Conservation (phyloP, 2,888 invertebrate genomes). For the Sarcophaga carnaria region DNA sequence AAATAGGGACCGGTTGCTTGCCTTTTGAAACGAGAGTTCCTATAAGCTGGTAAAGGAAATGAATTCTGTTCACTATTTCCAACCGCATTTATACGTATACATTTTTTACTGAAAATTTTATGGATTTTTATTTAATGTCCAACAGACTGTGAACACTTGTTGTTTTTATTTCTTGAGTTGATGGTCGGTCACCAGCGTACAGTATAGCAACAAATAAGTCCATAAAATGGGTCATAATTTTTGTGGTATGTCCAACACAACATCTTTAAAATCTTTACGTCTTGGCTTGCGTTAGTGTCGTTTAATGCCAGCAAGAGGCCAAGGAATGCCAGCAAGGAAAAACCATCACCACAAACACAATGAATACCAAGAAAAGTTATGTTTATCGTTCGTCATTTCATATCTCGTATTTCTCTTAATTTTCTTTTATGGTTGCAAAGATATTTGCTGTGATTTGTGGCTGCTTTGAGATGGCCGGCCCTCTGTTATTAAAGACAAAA, state of each 20-base stretch:
- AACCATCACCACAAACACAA: neutral
- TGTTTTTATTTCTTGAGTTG: slow-evolving; percentile 5
- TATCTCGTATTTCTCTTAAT: neutral
- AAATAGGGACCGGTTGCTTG: too few species aligned
- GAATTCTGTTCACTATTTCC: too few species aligned
- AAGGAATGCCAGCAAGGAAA: neutral
- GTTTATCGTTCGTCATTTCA: slow-evolving; percentile 19
- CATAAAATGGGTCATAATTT: neutral
- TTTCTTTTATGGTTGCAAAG: slow-evolving; percentile 42
- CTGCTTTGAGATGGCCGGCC: neutral
- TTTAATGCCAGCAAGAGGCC: slow-evolving; percentile 26
- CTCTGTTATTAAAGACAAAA: too few species aligned
- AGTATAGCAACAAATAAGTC: too few species aligned
- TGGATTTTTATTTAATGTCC: slow-evolving; percentile 2
- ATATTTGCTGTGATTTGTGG: slow-evolving; percentile 61
- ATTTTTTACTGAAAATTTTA: slow-evolving; percentile 10
- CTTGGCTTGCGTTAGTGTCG: slow-evolving; percentile 31
- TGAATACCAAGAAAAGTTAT: slow-evolving; percentile 28
- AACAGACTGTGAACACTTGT: slow-evolving; percentile 1
- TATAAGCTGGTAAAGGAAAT: too few species aligned
- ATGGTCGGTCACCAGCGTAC: too few species aligned
- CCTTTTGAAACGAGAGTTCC: too few species aligned
- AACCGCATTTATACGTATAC: too few species aligned
- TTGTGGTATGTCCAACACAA: neutral
- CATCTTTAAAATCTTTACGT: slow-evolving; percentile 43